A percentile compares a stretch with the other conserved stretches of the same genome.
These are phyloP conservation scores for Hippocampus mohnikei DNA, from an alignment of 2,113 vertebrate genomes.

Conservation along the genomic window DNA sequence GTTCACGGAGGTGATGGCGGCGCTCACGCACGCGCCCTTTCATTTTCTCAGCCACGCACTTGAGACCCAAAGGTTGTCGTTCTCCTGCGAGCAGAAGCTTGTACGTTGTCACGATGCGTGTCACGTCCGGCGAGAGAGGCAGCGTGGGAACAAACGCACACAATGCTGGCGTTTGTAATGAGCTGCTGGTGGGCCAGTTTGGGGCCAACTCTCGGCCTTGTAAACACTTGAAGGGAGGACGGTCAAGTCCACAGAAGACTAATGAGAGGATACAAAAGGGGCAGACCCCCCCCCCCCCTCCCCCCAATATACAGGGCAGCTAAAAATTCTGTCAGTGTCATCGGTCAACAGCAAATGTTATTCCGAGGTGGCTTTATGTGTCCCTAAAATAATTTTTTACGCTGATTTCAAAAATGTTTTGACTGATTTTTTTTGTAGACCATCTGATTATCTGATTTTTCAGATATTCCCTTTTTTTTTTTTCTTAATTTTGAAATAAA, in stretches of 20 bases:
- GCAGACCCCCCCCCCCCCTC: not conserved
- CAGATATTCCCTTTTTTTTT: too few relatives aligned
- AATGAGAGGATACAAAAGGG: slow-evolving; percentile 2
- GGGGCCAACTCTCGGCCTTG: slow-evolving; percentile 24
- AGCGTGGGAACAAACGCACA: slow-evolving; percentile 44
- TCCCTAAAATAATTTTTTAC: too few relatives aligned
- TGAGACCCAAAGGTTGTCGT: not conserved
- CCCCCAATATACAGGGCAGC: not conserved
- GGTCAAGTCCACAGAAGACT: slow-evolving; percentile 8
- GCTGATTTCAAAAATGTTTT: too few relatives aligned
- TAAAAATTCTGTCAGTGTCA: not conserved
- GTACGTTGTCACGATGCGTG: slow-evolving; percentile 14
- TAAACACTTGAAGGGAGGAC: slow-evolving; percentile 22
- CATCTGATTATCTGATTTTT: too few relatives aligned
- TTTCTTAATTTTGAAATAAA: not conserved
- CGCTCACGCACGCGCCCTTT: not conserved
- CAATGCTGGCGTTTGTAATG: slow-evolving; percentile 34
- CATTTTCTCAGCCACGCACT: not conserved
- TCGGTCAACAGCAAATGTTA: too few relatives aligned
- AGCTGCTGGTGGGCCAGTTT: slow-evolving; percentile 28
- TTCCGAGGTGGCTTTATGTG: too few relatives aligned
- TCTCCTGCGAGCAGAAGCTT: slow-evolving; percentile 3
- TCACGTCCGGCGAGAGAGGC: slow-evolving; percentile 10
- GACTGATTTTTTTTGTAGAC: too few relatives aligned
- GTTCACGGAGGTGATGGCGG: slow-evolving; percentile 46